Evolutionary conservation across 2,797 vertebrate genomes (phyloP).

Genomic region (Falco naumanni): DNA sequence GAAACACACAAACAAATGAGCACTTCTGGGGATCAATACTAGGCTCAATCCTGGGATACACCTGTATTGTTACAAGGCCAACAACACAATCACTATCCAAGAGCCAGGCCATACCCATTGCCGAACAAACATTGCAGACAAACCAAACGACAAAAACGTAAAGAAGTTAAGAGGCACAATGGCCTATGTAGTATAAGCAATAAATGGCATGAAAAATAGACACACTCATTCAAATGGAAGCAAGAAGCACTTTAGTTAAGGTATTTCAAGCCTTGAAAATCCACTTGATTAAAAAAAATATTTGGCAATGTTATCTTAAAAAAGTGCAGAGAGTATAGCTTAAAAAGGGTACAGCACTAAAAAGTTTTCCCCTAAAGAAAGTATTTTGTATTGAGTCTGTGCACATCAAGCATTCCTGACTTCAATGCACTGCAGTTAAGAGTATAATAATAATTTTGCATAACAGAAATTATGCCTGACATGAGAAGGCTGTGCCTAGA

Average conservation of each 20-base stretch:
- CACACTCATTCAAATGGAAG: neutral
- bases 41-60: neutral
- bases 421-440: neutral
- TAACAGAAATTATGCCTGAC: neutral
- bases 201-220: neutral
- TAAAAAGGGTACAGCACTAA: neutral
- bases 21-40: neutral
- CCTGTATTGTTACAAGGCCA: neutral
- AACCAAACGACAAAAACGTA: neutral
- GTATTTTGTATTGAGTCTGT: neutral
- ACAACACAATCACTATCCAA: conserved; percentile 26
- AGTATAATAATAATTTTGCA: neutral
- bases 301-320: conserved; percentile 56
- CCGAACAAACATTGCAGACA: neutral
- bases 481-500: neutral
- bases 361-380: conserved; percentile 22
- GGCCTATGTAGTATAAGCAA: neutral
- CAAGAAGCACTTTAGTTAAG: conserved; percentile 29
- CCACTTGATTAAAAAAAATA: neutral
- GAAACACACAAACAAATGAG: neutral
- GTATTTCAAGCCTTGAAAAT: conserved; percentile 18
- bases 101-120: neutral
- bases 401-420: neutral
- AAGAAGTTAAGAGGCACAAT: conserved; percentile 41
- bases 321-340: conserved; percentile 35